Percentiles rank a stretch among this genome's conserved stretches.
These are phyloP conservation scores for Aspidiotus destructor DNA, from an alignment of 2,888 invertebrate genomes.

Conservation along the genomic window DNA sequence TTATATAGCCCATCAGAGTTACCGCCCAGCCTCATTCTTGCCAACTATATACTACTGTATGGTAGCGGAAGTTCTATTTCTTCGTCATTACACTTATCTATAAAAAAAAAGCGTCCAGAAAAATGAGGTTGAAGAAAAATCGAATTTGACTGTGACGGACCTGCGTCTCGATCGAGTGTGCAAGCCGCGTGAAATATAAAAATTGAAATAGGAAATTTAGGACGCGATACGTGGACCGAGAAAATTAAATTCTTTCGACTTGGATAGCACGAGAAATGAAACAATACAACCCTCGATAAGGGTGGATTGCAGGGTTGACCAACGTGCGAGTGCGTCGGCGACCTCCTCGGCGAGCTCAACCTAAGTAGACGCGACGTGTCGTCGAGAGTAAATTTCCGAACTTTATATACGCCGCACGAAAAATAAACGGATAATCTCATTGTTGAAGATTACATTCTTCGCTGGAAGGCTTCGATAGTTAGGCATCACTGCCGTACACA, in stretches of 20 bases:
- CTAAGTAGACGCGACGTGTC: no score
- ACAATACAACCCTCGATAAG: conserved; percentile 24
- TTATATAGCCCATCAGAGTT: no score
- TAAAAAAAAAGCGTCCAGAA: no score
- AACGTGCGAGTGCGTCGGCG: not conserved
- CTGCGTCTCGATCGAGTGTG: conserved; percentile 9
- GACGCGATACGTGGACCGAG: conserved; percentile 29
- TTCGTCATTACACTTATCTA: no score
- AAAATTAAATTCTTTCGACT: conserved; percentile 32
- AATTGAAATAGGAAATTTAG: conserved; percentile 33
- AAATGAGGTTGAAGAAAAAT: not conserved
- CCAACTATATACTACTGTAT: no score
- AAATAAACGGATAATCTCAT: no score
- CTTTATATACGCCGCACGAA: no score
- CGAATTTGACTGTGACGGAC: not conserved
- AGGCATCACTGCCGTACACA: conserved; percentile 11
- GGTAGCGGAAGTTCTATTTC: no score
- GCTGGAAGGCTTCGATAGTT: not conserved
- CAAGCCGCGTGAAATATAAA: conserved; percentile 28
- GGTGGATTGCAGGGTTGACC: conserved; percentile 15
- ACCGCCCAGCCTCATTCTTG: no score
- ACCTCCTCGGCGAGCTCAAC: not conserved
- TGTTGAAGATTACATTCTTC: no score
- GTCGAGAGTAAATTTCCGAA: no score
- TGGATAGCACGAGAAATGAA: conserved; percentile 23